Evolutionary conservation across 2,113 vertebrate genomes (phyloP).

Genomic region (Rattus rattus): DNA sequence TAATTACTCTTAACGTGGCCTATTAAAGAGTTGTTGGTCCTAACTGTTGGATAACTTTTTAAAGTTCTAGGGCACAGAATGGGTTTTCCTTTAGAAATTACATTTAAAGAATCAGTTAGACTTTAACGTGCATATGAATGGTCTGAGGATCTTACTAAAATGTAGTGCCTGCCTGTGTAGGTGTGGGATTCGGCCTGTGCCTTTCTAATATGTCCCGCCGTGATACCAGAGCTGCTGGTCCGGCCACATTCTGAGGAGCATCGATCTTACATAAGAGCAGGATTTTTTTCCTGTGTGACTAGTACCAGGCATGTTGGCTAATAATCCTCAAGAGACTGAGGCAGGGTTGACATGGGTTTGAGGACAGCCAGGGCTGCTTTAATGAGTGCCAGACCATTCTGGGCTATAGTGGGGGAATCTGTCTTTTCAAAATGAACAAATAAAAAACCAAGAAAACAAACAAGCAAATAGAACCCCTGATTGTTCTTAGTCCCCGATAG

Average conservation of each 20-base stretch:
- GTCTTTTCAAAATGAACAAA: background rate
- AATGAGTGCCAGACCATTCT: background rate
- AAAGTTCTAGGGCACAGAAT: background rate
- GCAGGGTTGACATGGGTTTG: background rate
- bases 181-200: background rate
- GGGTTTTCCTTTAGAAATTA: conserved; percentile 25
- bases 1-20: background rate
- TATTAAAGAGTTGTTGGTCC: background rate
- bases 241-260: background rate
- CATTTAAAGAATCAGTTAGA: conserved; percentile 20
- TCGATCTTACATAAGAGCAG: background rate
- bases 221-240: background rate
- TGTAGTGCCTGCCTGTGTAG: background rate
- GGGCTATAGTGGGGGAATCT: too few species aligned
- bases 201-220: background rate
- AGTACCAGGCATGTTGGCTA: background rate
- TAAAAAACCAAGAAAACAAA: background rate
- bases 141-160: background rate
- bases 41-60: conserved; percentile 1
- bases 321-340: background rate
- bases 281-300: background rate
- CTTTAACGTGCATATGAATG: background rate
- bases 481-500: background rate
- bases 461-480: background rate
- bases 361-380: background rate